A percentile compares a stretch with the other conserved stretches of the same genome.
Conservation (phyloP, 2,113 vertebrate genomes). For the Meles meles region DNA sequence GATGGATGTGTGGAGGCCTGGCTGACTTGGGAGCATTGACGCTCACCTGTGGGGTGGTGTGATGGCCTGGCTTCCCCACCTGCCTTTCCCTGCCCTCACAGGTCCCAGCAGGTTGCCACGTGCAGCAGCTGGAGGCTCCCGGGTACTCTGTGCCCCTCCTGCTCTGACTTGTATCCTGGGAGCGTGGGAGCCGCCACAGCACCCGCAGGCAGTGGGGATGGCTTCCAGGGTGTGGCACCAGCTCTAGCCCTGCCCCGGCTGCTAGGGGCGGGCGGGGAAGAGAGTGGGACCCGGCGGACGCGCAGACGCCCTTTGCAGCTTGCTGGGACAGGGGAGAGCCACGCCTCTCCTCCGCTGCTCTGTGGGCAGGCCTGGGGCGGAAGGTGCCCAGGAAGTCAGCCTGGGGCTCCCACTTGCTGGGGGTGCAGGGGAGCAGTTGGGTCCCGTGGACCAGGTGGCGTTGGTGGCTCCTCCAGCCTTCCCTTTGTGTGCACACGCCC, state of each 20-base stretch:
- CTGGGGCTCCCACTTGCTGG: not conserved
- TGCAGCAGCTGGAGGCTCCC: not conserved
- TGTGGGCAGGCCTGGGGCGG: not conserved
- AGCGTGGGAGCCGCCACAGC: not conserved
- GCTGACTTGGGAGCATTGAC: rapidly evolving
- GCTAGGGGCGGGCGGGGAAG: not conserved
- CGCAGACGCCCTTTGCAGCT: rapidly evolving
- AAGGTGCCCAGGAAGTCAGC: not conserved
- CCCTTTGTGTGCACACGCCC: rapidly evolving
- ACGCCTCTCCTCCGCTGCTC: rapidly evolving
- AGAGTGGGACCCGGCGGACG: rapidly evolving
- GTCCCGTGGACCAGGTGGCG: not conserved
- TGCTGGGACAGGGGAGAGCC: not conserved
- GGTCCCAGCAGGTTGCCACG: not conserved
- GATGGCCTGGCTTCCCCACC: not conserved
- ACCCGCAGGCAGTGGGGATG: not conserved
- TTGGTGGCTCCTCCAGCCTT: not conserved
- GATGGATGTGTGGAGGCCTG: not conserved
- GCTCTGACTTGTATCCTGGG: not conserved
- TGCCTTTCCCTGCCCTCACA: not conserved
- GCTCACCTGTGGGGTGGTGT: not conserved
- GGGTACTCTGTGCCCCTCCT: not conserved
- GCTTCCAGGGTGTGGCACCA: not conserved
- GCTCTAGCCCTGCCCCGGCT: not conserved
- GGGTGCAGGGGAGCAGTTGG: not conserved